Percentiles rank a stretch among this genome's conserved stretches.
These are phyloP conservation scores for Aldabrachelys gigantea DNA, from an alignment of 2,113 vertebrate genomes.

Conservation along the genomic window DNA sequence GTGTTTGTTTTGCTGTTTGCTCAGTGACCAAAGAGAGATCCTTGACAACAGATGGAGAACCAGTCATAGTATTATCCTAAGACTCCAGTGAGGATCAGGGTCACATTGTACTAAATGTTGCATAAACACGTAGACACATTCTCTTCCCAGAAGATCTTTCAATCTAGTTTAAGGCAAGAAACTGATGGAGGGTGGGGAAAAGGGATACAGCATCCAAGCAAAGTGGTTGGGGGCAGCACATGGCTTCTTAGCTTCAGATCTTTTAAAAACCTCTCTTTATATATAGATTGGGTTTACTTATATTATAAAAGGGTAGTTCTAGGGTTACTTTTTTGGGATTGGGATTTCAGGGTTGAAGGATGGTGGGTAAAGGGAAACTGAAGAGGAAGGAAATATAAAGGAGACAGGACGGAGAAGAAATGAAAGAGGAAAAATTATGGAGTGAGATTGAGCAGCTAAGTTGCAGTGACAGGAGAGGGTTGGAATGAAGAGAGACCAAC, in stretches of 20 bases:
- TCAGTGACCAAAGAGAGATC: constrained; percentile 21
- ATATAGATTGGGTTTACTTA: neutral
- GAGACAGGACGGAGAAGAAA: neutral
- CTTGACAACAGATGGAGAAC: constrained; percentile 61
- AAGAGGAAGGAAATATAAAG: neutral
- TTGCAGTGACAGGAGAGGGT: no score
- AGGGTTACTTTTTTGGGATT: neutral
- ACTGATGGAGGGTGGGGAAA: constrained; percentile 61
- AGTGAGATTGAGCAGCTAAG: neutral
- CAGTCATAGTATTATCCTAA: neutral
- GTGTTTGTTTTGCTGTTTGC: constrained; percentile 13
- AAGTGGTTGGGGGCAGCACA: constrained; percentile 56
- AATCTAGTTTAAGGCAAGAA: constrained; percentile 59
- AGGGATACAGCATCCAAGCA: constrained; percentile 61
- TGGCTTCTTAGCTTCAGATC: constrained; percentile 28
- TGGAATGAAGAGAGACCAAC: no score
- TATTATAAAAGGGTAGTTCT: neutral
- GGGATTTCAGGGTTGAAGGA: neutral
- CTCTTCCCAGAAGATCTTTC: constrained; percentile 31
- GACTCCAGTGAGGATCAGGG: constrained; percentile 40
- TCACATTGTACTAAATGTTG: constrained; percentile 1
- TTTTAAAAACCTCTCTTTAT: constrained; percentile 37
- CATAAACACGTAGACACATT: neutral
- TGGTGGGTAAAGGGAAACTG: neutral
- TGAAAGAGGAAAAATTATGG: neutral